These are phyloP conservation scores for Melieria crassipennis DNA, from an alignment of 2,888 invertebrate species.

Conservation along the genomic window DNA sequence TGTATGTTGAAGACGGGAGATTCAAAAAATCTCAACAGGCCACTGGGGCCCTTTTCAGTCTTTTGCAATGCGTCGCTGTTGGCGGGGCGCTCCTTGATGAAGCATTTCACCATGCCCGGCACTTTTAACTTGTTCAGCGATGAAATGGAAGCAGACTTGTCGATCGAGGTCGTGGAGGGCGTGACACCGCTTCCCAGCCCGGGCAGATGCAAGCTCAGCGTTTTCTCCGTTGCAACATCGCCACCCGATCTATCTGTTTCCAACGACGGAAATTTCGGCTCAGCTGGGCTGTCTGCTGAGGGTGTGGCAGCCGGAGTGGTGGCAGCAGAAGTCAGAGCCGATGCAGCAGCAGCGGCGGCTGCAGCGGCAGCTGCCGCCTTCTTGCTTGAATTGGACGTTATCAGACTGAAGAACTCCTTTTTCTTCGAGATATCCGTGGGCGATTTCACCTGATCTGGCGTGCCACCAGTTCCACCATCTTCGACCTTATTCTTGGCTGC, in stretches of 20 bases:
- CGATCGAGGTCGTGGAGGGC: conserved; percentile 53
- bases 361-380: conserved; percentile 59
- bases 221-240: conserved; percentile 43
- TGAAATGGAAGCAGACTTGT: conserved; percentile 60
- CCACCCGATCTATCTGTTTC: conserved; percentile 16
- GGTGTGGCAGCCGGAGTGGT: conserved; percentile 48
- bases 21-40: conserved; percentile 82
- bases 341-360: conserved; percentile 47
- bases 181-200: conserved; percentile 45
- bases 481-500: conserved; percentile 61
- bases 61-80: conserved; percentile 45
- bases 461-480: conserved; percentile 41
- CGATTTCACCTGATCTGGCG: conserved; percentile 55
- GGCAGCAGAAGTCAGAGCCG: conserved; percentile 34
- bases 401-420: conserved; percentile 64
- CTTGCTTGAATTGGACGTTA: conserved; percentile 62
- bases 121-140: conserved; percentile 63
- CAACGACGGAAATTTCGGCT: conserved; percentile 40
- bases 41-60: conserved; percentile 64
- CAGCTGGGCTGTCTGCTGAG: conserved; percentile 37
- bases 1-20: conserved; percentile 98
- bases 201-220: conserved; percentile 54
- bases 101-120: conserved; percentile 65
- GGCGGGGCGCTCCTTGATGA: conserved; percentile 57
- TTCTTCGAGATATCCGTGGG: conserved; percentile 64